phyloP scores from a whole-genome alignment of 2,888 invertebrate genomes.

The Brachycybe producta region DNA sequence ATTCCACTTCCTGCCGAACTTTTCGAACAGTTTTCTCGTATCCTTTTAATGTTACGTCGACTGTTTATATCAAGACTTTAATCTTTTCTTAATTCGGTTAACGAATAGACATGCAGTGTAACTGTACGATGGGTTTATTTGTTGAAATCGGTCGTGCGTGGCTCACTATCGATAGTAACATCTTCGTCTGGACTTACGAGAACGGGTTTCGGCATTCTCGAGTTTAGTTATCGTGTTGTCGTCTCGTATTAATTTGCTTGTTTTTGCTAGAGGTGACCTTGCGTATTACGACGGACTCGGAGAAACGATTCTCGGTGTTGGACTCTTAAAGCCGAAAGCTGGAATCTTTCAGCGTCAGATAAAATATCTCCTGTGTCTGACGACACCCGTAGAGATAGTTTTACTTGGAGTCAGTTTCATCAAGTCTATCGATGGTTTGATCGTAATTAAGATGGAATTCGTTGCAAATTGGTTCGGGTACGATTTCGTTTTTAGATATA shows the following conservation, averaged over 20 bases:
- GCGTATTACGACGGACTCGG: slow-evolving; percentile 92
- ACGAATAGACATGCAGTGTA: slow-evolving; percentile 73
- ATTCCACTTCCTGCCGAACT: slow-evolving; percentile 85
- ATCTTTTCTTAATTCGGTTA: neutral
- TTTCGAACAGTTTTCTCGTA: slow-evolving; percentile 89
- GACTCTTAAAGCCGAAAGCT: slow-evolving; percentile 67
- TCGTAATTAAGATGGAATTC: neutral
- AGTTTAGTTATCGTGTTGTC: neutral
- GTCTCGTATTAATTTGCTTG: neutral
- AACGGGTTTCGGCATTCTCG: slow-evolving; percentile 46
- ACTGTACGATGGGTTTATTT: slow-evolving; percentile 94
- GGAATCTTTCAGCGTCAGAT: slow-evolving; percentile 80
- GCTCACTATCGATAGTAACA: slow-evolving; percentile 93
- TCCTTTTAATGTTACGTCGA: slow-evolving; percentile 42
- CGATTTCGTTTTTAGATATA: neutral
- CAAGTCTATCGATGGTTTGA: slow-evolving; percentile 26
- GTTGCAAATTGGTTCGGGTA: neutral
- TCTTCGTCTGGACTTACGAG: slow-evolving; percentile 96
- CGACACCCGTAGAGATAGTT: slow-evolving; percentile 89
- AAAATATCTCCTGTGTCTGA: slow-evolving; percentile 75
- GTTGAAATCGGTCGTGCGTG: slow-evolving; percentile 92
- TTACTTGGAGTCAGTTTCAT: slow-evolving; percentile 58
- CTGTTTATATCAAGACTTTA: neutral
- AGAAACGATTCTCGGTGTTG: slow-evolving; percentile 87
- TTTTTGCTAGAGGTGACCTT: slow-evolving; percentile 59